These are phyloP conservation scores for Odontomyia ornata DNA, from an alignment of 2,888 invertebrate genomes.

Conservation along the genomic window DNA sequence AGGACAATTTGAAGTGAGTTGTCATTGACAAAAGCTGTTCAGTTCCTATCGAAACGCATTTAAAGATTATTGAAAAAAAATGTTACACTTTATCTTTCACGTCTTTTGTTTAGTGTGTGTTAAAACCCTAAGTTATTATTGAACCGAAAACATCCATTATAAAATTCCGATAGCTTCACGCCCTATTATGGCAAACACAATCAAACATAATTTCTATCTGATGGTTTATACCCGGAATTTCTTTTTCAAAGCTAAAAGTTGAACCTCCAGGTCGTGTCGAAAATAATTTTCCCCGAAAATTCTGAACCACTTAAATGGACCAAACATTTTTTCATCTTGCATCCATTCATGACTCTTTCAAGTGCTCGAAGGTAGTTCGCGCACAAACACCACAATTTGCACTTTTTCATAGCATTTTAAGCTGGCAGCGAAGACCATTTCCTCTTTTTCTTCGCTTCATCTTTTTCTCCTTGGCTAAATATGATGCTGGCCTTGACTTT, in stretches of 20 bases:
- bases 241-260: slow-evolving; percentile 12
- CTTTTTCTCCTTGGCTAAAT: neutral
- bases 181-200: neutral
- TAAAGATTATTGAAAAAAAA: too few species aligned
- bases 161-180: too few species aligned
- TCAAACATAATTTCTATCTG: neutral
- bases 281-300: neutral
- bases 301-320: neutral
- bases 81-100: too few species aligned
- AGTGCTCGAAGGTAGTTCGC: neutral
- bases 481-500: slow-evolving; percentile 30
- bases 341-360: too few species aligned
- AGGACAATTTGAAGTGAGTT: too few species aligned
- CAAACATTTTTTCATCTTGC: neutral
- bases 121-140: too few species aligned
- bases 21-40: too few species aligned
- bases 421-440: neutral
- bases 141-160: too few species aligned
- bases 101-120: too few species aligned
- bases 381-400: neutral
- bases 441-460: neutral
- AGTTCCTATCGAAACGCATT: too few species aligned
- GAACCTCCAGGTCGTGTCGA: slow-evolving; percentile 19
- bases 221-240: neutral
- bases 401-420: neutral